Conservation (phyloP, 1,140 invertebrate species). For the Drosophila lacteicornis region DNA sequence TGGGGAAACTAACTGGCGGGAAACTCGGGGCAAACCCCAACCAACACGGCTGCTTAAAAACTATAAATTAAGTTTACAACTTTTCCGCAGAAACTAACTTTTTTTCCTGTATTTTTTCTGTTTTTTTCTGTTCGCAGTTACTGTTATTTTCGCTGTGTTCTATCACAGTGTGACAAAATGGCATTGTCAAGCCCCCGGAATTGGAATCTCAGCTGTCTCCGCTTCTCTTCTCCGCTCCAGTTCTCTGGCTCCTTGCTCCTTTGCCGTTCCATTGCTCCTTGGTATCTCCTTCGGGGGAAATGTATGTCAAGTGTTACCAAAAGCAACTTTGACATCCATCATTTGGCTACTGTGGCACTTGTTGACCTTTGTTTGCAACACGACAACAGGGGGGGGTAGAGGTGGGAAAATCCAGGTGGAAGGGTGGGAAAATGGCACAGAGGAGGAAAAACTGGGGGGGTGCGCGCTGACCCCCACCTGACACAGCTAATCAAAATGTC, state of each 20-base stretch:
- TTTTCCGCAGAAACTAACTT: slow-evolving; percentile 70
- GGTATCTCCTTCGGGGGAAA: slow-evolving; percentile 26
- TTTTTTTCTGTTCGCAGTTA: slow-evolving; percentile 15
- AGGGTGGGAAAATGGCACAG: neutral
- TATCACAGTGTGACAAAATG: slow-evolving; percentile 80
- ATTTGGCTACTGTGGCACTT: slow-evolving; percentile 72
- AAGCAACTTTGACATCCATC: slow-evolving; percentile 77
- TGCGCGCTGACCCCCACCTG: slow-evolving; percentile 18
- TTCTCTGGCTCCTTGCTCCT: slow-evolving; percentile 6
- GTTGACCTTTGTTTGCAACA: slow-evolving; percentile 64
- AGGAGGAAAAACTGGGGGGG: no score
- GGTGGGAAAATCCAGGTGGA: neutral
- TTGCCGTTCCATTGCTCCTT: slow-evolving; percentile 3
- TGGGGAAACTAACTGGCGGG: neutral
- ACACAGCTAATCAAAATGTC: slow-evolving; percentile 80
- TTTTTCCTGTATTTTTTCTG: slow-evolving; percentile 26
- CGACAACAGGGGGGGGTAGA: slow-evolving; percentile 20
- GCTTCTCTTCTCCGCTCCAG: slow-evolving; percentile 14
- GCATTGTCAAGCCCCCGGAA: slow-evolving; percentile 54
- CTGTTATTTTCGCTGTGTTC: slow-evolving; percentile 74
- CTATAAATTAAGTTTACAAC: slow-evolving; percentile 83
- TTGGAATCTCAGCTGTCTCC: slow-evolving; percentile 31
- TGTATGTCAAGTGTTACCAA: slow-evolving; percentile 65
- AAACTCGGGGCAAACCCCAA: neutral
- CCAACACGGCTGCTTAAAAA: slow-evolving; percentile 74